Conservation (phyloP, 2,888 invertebrate species). For the Gibbula magus region DNA sequence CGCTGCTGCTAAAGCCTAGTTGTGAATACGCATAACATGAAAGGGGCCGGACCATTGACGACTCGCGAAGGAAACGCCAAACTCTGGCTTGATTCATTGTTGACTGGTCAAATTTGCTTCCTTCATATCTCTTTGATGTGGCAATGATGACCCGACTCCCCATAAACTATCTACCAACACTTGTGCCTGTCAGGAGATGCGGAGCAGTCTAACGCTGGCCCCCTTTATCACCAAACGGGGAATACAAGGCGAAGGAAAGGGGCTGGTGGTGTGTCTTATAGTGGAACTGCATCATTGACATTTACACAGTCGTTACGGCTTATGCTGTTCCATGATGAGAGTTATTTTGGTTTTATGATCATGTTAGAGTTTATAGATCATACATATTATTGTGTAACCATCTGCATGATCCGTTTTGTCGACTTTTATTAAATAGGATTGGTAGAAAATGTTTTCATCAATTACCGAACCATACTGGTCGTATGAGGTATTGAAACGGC, state of each 20-base stretch:
- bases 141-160: not conserved
- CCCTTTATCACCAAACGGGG: not conserved
- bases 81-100: not conserved
- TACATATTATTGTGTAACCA: too few species aligned
- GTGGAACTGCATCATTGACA: not conserved
- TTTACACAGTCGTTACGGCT: not conserved
- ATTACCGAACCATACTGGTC: too few species aligned
- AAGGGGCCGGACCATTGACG: not conserved
- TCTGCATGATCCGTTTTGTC: too few species aligned
- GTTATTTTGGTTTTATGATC: too few species aligned
- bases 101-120: slow-evolving; percentile 5
- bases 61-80: not conserved
- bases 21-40: slow-evolving; percentile 5
- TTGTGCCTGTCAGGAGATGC: not conserved
- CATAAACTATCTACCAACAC: slow-evolving; percentile 6
- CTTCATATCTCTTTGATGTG: not conserved
- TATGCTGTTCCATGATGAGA: too few species aligned
- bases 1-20: not conserved
- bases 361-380: too few species aligned
- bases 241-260: not conserved
- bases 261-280: not conserved
- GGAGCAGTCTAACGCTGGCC: not conserved
- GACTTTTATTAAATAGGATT: too few species aligned
- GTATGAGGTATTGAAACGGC: too few species aligned
- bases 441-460: too few species aligned